These are phyloP conservation scores for Corydoras sp. DNA, from an alignment of 2,113 vertebrate genomes.

Conservation along the genomic window DNA sequence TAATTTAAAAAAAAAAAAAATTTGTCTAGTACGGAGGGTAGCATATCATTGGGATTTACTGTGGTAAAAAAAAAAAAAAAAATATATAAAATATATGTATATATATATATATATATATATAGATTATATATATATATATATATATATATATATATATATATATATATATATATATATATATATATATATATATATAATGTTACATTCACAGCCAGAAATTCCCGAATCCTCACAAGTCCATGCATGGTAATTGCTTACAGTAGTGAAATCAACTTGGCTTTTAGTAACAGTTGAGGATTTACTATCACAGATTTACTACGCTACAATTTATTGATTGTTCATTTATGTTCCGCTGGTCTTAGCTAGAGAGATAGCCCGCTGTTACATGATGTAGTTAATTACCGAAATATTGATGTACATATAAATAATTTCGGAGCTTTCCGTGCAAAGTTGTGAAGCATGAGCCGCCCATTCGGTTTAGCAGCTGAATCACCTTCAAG, in stretches of 20 bases:
- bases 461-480: slow-evolving; percentile 2
- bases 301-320: neutral
- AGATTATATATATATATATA: too few relatives aligned
- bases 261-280: neutral
- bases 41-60: too few relatives aligned
- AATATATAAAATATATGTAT: too few relatives aligned
- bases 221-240: too few relatives aligned
- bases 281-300: neutral
- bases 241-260: neutral
- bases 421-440: slow-evolving; percentile 17
- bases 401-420: slow-evolving; percentile 5
- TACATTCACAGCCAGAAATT: too few relatives aligned
- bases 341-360: neutral
- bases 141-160: too few relatives aligned
- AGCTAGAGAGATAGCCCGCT: neutral
- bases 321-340: neutral
- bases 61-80: too few relatives aligned
- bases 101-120: too few relatives aligned
- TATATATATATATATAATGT: too few relatives aligned
- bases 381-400: slow-evolving; percentile 34
- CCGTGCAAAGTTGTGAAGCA: slow-evolving; percentile 10
- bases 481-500: slow-evolving; percentile 25
- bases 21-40: too few relatives aligned
- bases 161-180: too few relatives aligned
- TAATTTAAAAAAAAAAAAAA: too few relatives aligned